phyloP scores from a whole-genome alignment of 2,888 invertebrate genomes.

The Drosophila subquinaria region DNA sequence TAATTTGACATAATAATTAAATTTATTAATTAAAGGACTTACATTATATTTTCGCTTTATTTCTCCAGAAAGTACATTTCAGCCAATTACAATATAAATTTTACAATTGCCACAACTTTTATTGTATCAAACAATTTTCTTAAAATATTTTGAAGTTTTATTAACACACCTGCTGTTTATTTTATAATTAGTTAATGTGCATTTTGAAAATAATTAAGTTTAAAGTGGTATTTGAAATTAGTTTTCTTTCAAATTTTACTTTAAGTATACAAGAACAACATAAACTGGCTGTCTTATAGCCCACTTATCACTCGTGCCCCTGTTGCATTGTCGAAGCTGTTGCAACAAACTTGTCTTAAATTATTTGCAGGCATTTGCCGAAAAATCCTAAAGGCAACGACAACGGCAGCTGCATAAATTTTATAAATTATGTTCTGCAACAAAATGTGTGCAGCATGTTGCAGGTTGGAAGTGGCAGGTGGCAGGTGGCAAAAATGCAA shows the following conservation, averaged over 20 bases:
- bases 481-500: constrained; percentile 20
- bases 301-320: neutral
- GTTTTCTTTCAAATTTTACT: neutral
- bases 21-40: no score
- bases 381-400: constrained; percentile 17
- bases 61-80: neutral
- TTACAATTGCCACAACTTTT: neutral
- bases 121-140: neutral
- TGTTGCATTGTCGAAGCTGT: constrained; percentile 26
- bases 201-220: neutral
- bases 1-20: neutral
- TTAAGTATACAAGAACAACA: neutral
- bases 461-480: neutral
- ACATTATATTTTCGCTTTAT: neutral
- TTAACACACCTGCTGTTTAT: no score
- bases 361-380: constrained; percentile 51
- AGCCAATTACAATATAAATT: neutral
- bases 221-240: neutral
- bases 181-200: neutral
- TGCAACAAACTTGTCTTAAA: constrained; percentile 50
- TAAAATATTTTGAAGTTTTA: no score
- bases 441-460: constrained; percentile 10
- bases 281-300: neutral
- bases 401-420: constrained; percentile 49
- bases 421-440: constrained; percentile 50